Evolutionary conservation across 2,888 invertebrate species (phyloP).

Genomic region (Rhagonycha fulva): DNA sequence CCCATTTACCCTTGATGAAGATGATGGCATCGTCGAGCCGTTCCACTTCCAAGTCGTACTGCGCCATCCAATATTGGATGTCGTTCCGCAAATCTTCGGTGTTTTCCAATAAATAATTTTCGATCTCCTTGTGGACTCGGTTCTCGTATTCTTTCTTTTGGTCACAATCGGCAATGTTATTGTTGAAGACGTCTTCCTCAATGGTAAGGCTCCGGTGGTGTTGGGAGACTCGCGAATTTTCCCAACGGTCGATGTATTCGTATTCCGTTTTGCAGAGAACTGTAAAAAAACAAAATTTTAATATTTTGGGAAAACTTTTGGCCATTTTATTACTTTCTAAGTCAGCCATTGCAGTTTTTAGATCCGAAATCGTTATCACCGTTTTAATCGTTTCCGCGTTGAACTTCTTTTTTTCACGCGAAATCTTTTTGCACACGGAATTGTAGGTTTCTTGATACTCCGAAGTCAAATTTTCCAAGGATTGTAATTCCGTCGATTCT

Average conservation of each 20-base stretch:
- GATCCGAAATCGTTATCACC: constrained; percentile 6
- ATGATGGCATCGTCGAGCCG: constrained; percentile 38
- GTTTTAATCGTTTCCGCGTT: constrained; percentile 13
- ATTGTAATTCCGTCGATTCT: constrained; percentile 5
- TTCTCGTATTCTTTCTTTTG: constrained; percentile 39
- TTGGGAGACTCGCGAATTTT: constrained; percentile 42
- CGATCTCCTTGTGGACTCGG: constrained; percentile 40
- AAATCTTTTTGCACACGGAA: not conserved
- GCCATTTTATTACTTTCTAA: not conserved
- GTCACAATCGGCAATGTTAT: constrained; percentile 32
- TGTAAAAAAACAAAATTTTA: not conserved
- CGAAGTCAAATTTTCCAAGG: not conserved
- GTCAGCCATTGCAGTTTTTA: constrained; percentile 18
- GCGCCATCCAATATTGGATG: constrained; percentile 46
- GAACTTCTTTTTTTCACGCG: constrained; percentile 9
- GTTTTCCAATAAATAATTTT: constrained; percentile 41
- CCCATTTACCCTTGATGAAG: constrained; percentile 37
- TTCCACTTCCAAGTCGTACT: constrained; percentile 46
- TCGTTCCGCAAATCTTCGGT: constrained; percentile 41
- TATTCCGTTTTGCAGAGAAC: constrained; percentile 11
- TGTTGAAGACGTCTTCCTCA: constrained; percentile 33
- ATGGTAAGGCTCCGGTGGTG: constrained; percentile 36
- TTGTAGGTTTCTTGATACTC: not conserved
- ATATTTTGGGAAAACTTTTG: not conserved
- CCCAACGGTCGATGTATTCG: constrained; percentile 42